Conservation (phyloP, 2,113 vertebrate genomes). For the Gavialis gangeticus region DNA sequence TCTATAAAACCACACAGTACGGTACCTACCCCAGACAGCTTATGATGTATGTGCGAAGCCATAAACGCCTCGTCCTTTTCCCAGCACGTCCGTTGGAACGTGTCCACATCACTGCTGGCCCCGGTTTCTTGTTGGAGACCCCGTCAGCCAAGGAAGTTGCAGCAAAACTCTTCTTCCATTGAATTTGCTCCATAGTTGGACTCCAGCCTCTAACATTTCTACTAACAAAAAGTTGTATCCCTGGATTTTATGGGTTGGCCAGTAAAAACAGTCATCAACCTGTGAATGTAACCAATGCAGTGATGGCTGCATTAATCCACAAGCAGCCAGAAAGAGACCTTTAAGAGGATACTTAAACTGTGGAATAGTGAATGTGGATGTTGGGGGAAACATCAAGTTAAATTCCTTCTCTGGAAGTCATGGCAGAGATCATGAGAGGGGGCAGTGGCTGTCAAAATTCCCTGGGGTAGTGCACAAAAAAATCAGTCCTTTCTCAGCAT, state of each 20-base stretch:
- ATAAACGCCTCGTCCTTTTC: background rate
- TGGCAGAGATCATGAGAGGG: constrained; percentile 39
- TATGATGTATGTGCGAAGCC: background rate
- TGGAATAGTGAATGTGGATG: constrained; percentile 34
- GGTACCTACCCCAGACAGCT: background rate
- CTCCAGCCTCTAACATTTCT: background rate
- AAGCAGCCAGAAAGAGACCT: constrained; percentile 9
- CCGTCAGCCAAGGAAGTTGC: background rate
- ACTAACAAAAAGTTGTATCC: background rate
- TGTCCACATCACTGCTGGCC: fast-evolving
- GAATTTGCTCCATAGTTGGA: background rate
- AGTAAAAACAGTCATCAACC: background rate
- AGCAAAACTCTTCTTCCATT: background rate
- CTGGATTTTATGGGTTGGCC: background rate
- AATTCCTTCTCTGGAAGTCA: constrained; percentile 43
- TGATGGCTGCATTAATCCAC: background rate
- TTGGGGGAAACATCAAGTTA: constrained; percentile 43
- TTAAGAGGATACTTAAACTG: constrained; percentile 16
- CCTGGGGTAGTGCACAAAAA: constrained; percentile 21
- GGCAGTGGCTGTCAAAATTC: constrained; percentile 19
- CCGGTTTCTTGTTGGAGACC: background rate
- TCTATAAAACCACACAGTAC: background rate
- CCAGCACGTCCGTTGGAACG: background rate
- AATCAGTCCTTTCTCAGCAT: background rate
- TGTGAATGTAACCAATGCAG: constrained; percentile 1